Base-by-base conservation (phyloP, 2,113 vertebrate genomes). In the Emydocephalus ijimae region DNA sequence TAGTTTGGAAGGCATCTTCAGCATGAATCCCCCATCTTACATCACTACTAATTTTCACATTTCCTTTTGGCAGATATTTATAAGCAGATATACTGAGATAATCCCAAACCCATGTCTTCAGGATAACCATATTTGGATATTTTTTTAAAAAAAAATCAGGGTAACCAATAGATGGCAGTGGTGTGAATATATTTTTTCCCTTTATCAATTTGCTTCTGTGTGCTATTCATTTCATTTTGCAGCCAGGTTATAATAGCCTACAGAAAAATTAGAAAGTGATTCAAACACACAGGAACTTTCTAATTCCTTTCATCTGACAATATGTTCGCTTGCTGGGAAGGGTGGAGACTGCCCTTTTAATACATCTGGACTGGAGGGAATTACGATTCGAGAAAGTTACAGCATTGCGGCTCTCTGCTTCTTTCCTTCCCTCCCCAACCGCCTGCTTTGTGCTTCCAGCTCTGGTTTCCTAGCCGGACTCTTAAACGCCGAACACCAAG, bases 401-500 rank as follows among this genome's bases (percentile, higher is more conserved):
- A 56, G 43, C 6, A 10, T 1, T 64, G 45, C 7, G 5, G 21
- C 54, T 10, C 57, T n/a, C 89, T 20, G 24, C 29, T 2, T 7
- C 3, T 39, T 23, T 2, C 8, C 14, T 6, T n/a, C 14, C 64
- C 3, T 39, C 18, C 29, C 12, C 34, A 34, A 4, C 1, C 1
- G 43, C 54, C 52, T 8, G 6, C 21, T 85, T 64, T 86, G 21
- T 29, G 54, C 15, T 92, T 45, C 43, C 11, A 15, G 81, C 23
- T 93, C 89, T 11, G 52, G 45, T 90, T 87, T 87, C 81, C 92
- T 23, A 87, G 29, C 10, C 92, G 92, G 89, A 86, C n/a, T 55
- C 23, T 86, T 86, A 86, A 86, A 90, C 1, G 1, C 7, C 1
- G 45, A 29, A 26, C 89, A 87, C 89, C 55, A 90, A 90, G 48